A percentile compares a stretch with the other conserved stretches of the same genome.
Evolutionary conservation across 2,113 vertebrate species (phyloP).

Genomic region (Egretta garzetta): DNA sequence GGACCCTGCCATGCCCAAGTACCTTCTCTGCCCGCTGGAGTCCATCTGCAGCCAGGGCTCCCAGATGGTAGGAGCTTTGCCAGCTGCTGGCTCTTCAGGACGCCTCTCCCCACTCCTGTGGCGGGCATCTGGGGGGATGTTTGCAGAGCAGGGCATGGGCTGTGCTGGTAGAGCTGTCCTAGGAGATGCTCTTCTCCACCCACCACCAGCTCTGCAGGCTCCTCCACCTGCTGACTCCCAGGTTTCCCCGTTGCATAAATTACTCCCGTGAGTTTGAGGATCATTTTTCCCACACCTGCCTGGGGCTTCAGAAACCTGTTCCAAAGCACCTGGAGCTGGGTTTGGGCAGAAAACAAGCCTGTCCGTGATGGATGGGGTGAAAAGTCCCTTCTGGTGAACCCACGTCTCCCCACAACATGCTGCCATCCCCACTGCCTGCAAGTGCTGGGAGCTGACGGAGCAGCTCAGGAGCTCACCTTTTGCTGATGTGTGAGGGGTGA

Average conservation of each 20-base stretch:
- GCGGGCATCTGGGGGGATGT: not conserved
- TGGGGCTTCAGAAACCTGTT: not conserved
- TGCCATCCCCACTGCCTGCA: not conserved
- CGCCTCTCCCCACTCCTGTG: not conserved
- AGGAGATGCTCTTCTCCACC: slow-evolving; percentile 1
- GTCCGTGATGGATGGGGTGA: not conserved
- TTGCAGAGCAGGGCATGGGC: not conserved
- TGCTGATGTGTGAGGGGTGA: not conserved
- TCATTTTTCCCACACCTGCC: not conserved
- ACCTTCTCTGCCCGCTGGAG: not conserved
- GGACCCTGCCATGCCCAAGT: not conserved
- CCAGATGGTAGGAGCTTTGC: slow-evolving; percentile 4
- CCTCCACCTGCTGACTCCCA: not conserved
- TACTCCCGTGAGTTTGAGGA: not conserved
- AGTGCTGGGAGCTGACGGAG: not conserved
- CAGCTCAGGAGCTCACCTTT: not conserved
- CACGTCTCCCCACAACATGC: not conserved
- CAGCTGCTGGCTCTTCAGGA: slow-evolving; percentile 47
- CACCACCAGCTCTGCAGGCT: not conserved
- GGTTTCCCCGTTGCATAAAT: not conserved
- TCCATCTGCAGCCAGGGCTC: not conserved
- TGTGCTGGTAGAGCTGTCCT: not conserved
- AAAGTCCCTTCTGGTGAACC: not conserved
- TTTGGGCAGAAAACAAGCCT: not conserved
- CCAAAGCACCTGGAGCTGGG: slow-evolving; percentile 1